These are phyloP conservation scores for Protophormia terraenovae DNA, from an alignment of 2,888 invertebrate genomes.

Conservation along the genomic window DNA sequence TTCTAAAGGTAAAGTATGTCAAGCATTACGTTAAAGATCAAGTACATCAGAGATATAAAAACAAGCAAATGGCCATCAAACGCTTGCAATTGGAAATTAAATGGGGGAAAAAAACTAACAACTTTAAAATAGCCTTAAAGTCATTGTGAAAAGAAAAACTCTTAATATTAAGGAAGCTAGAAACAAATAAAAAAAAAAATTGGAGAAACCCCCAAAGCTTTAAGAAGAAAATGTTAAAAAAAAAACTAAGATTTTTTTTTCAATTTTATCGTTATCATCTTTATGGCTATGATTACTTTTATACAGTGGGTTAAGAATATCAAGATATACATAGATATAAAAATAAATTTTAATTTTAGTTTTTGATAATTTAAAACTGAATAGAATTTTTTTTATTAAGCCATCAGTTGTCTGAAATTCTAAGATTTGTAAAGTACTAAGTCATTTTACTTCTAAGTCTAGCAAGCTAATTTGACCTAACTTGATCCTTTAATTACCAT, in stretches of 20 bases:
- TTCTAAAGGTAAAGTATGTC: constrained; percentile 75
- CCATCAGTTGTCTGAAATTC: too few species aligned
- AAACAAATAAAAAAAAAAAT: constrained; percentile 31
- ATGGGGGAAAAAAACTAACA: constrained; percentile 5
- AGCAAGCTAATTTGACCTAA: too few species aligned
- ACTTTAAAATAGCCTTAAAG: constrained; percentile 54
- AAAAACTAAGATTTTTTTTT: constrained; percentile 15
- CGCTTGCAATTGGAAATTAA: constrained; percentile 30
- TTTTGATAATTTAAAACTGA: too few species aligned
- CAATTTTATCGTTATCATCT: constrained; percentile 23
- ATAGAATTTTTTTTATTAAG: too few species aligned
- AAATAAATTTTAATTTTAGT: too few species aligned
- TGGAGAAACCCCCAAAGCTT: constrained; percentile 61
- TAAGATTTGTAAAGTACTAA: too few species aligned
- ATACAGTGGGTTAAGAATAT: constrained; percentile 4
- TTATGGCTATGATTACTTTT: background rate
- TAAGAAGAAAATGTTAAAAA: constrained; percentile 32
- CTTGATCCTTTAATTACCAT: too few species aligned
- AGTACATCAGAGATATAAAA: constrained; percentile 77
- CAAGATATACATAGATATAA: too few species aligned
- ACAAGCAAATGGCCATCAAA: constrained; percentile 63
- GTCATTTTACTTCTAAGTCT: too few species aligned
- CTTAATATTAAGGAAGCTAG: constrained; percentile 60
- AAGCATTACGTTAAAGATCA: constrained; percentile 78
- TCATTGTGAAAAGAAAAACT: constrained; percentile 64